Conservation (phyloP, 2,888 invertebrate species). For the Elgonia sp. region DNA sequence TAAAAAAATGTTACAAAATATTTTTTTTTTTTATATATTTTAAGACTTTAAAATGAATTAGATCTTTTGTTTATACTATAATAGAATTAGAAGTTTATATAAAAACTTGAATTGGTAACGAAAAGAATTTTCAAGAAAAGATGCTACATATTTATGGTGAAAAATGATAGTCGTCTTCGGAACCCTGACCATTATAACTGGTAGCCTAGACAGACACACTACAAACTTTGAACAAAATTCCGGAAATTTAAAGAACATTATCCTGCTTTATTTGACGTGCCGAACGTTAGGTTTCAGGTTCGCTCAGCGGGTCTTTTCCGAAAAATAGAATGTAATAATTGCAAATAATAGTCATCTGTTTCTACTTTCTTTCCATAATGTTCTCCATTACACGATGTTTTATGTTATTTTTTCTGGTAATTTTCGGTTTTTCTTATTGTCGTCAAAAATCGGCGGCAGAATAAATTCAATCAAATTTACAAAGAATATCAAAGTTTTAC, state of each 20-base stretch:
- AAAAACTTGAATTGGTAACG: not conserved
- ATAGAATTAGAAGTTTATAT: no score
- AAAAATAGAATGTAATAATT: slow-evolving; percentile 50
- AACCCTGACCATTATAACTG: slow-evolving; percentile 60
- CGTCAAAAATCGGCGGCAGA: not conserved
- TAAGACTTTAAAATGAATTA: no score
- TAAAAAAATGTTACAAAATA: no score
- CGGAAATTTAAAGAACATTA: slow-evolving; percentile 45
- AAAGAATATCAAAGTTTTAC: not conserved
- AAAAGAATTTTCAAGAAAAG: not conserved
- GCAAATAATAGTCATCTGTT: slow-evolving; percentile 64
- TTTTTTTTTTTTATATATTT: no score
- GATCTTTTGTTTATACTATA: no score
- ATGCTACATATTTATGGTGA: slow-evolving; percentile 43
- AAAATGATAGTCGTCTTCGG: slow-evolving; percentile 21
- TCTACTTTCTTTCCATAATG: slow-evolving; percentile 49
- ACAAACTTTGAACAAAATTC: slow-evolving; percentile 28
- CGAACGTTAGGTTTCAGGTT: slow-evolving; percentile 32
- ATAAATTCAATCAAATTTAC: not conserved
- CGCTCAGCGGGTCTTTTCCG: slow-evolving; percentile 51
- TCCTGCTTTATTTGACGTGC: slow-evolving; percentile 42
- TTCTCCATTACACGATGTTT: slow-evolving; percentile 18
- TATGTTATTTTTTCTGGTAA: slow-evolving; percentile 29
- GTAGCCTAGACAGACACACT: slow-evolving; percentile 32
- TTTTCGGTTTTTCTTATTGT: not conserved